Evolutionary conservation across 2,113 vertebrate genomes (phyloP), one percentile per base, ranked within the genome.

Genomic region (Podilymbus podiceps): DNA sequence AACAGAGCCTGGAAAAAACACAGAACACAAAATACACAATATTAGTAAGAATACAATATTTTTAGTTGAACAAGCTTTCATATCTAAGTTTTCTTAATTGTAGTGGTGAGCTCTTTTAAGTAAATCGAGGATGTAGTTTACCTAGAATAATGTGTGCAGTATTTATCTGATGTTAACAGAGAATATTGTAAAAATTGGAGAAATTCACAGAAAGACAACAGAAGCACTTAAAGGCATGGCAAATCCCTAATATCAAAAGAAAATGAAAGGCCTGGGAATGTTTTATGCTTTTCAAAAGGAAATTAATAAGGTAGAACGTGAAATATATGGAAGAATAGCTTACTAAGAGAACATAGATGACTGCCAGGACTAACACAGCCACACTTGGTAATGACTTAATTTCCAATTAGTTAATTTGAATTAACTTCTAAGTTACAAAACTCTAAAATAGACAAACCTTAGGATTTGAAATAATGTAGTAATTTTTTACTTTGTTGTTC

Each of bases 1-100:
- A 97, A 75, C 62, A 98, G 97, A 91, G 96, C 97, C 98, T 98
- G 59, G 44, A 74, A 66, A 92, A 92, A 94, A 74, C 30, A 68
- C 4, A 60, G 38, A 77, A 21, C 18, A 81, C 27, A 68, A 50
- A 88, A 89, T 77, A 81, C 12, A 87, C 71, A 75, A 50, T 52
- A 80, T 49, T 71, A 82, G 8, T 71, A 95, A 60, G 66, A 78
- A 89, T 55, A 44, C 42, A 71, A 2, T 67, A 27, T 42, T 42
- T 53, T 73, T 27, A 74, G 60, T 64, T 35, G 15, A 87, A 25
- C 68, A 63, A 77, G 17, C 25, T 93, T 87, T 74, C 52, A 16
- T 76, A 66, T n/a, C 58, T 81, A 62, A 59, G 31, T 62, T 67
- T 95, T 87, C 27, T 69, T 69, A 71, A 55, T 20, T 53, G 33